These are phyloP conservation scores for Hemithea aestivaria DNA, from an alignment of 2,888 invertebrate species.

Conservation along the genomic window DNA sequence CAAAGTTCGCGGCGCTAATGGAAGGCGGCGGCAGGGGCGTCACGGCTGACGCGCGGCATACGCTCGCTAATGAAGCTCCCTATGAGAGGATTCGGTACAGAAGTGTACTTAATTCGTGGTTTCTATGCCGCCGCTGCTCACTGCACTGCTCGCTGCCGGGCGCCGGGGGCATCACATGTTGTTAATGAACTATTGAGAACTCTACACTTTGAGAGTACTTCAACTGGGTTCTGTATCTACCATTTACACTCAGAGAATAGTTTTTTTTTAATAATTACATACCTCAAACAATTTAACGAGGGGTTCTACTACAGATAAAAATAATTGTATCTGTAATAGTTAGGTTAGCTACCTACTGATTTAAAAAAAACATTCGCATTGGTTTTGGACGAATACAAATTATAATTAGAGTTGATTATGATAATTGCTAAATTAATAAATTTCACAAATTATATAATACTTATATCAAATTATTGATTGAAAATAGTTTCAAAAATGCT, in stretches of 20 bases:
- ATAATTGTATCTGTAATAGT: too few relatives aligned
- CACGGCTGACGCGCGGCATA: conserved; percentile 69
- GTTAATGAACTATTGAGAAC: conserved; percentile 45
- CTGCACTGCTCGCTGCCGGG: conserved; percentile 40
- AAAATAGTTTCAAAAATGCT: too few relatives aligned
- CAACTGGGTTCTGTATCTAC: conserved; percentile 9
- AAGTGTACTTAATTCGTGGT: conserved; percentile 66
- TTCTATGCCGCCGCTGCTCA: conserved; percentile 44
- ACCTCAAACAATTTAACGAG: too few relatives aligned
- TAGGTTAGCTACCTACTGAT: too few relatives aligned
- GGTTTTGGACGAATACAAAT: too few relatives aligned
- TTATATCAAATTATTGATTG: too few relatives aligned
- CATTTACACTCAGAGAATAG: not conserved
- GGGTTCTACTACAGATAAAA: too few relatives aligned
- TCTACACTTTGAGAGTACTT: conserved; percentile 23
- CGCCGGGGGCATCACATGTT: conserved; percentile 47
- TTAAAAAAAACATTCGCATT: too few relatives aligned
- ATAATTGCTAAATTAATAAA: too few relatives aligned
- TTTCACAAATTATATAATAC: too few relatives aligned
- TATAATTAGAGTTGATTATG: too few relatives aligned
- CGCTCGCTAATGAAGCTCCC: conserved; percentile 70
- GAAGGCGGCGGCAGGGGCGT: conserved; percentile 57
- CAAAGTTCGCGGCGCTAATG: conserved; percentile 63
- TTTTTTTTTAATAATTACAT: too few relatives aligned
- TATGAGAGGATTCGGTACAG: conserved; percentile 42